Evolutionary conservation across 2,113 vertebrate genomes (phyloP), one percentile per base, ranked within the genome.

Genomic region (Prunella himalayana): DNA sequence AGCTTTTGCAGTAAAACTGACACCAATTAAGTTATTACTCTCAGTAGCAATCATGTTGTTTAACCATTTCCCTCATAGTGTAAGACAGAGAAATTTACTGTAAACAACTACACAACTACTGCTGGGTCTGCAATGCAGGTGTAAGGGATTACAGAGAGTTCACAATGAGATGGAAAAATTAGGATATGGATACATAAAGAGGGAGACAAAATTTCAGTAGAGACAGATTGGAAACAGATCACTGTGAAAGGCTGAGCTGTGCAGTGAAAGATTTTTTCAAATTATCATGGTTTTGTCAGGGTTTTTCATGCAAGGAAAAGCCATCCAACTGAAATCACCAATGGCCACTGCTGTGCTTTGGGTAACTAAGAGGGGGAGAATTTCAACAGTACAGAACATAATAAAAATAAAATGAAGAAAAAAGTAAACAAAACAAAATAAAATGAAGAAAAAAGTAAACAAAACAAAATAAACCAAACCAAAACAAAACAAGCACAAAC

Each of bases 251-350:
- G 6, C 5, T 21, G 8, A 63, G 6, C 35, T 33, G 6, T 41
- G 13, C 28, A 53, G 4, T 14, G 17, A 65, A 78, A 73, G 7
- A 42, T 6, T 19, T 61, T 57, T 87, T 69, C 27, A 84, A 80
- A 42, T 42, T 53, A 19, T 31, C 0, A 1, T 69, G 11, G 4
- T 6, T 69, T 94, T 69, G 20, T n/a, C 0, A 0, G 11, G 81
- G 15, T 6, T 69, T 56, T 85, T 17, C 22, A 82, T 23, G 15
- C 15, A 71, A 85, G 7, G 5, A 33, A 73, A 82, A 53, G 8
- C 8, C 22, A 54, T 17, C 23, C 30, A 13, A 37, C 42, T 1
- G 3, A 88, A 82, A 71, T 63, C 10, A 27, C 13, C 24, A 15
- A 17, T 42, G 19, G 6, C 6, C 24, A 3, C 17, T 50, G 20